Evolutionary conservation across 2,888 invertebrate genomes (phyloP), one percentile per base, ranked within the genome.

Genomic region (Oscheius sp.): DNA sequence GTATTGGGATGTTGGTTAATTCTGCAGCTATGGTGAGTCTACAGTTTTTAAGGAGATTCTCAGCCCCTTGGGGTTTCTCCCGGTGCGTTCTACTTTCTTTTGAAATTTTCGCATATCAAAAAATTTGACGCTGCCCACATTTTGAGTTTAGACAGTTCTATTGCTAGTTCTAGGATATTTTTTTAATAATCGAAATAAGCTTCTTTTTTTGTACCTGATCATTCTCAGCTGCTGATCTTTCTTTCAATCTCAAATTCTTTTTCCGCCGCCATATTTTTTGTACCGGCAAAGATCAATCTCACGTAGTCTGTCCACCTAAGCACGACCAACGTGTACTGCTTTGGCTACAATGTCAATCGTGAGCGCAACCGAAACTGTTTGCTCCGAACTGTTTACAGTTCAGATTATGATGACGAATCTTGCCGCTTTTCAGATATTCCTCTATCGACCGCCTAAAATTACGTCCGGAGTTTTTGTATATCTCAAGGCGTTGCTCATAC

Each of bases 401-500:
- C 46, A 0, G 27, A 55, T 55, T 27, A 43, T 16, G 41, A 45
- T 21, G 45, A 25, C 56, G 35, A 35, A 35, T 35, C 35, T 35
- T 66, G 27, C 18, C 58, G 21, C n/a, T 18, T 77, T 85, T 69
- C 63, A 87, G 87, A 78, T 88, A 21, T 88, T 84, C 55, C 77
- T 87, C 49, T 86, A 87, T 72, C 84, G 84, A 25, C 87, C 87
- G 27, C 87, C 87, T 13, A 88, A 85, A 72, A 87, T 87, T 41
- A 86, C 87, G 25, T 87, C 87, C 5, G 87, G 87, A 9, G 87
- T 88, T 16, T 86, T 87, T 72, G 83, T 87, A 18, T 87, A 88
- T 56, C 75, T 87, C 68, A 87, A 87, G 73, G 87, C 84, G 0
- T 76, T 87, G 18, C 78, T 87, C 12, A 79, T 87, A 16, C 76